A percentile compares a stretch with the other conserved stretches of the same genome.
These are phyloP conservation scores for Coranthus polyacanthus DNA, from an alignment of 2,797 vertebrate species.

Conservation along the genomic window DNA sequence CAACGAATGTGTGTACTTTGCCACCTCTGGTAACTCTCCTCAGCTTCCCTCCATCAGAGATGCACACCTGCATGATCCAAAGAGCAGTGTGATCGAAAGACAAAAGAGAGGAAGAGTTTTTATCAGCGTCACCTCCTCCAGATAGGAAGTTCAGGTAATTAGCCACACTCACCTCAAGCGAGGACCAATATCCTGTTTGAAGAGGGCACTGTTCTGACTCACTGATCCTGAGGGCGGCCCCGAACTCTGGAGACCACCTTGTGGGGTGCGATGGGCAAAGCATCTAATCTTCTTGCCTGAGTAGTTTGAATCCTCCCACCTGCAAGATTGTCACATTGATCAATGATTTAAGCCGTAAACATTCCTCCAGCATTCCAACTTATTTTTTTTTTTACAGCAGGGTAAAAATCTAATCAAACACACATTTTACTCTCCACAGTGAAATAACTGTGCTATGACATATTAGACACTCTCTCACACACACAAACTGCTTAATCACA, in stretches of 20 bases:
- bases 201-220: conserved; percentile 85
- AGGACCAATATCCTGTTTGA: conserved; percentile 81
- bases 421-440: conserved; percentile 21
- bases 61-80: conserved; percentile 30
- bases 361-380: conserved; percentile 36
- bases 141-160: conserved; percentile 85
- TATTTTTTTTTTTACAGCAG: conserved; percentile 14
- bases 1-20: no score
- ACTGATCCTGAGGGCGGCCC: conserved; percentile 71
- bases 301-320: conserved; percentile 66
- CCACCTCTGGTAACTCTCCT: background rate
- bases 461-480: conserved; percentile 13
- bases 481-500: conserved; percentile 60
- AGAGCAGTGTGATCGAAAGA: conserved; percentile 39
- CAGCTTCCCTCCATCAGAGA: conserved; percentile 13
- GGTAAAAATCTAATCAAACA: conserved; percentile 46
- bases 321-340: conserved; percentile 59
- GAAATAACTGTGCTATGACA: conserved; percentile 27
- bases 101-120: conserved; percentile 77
- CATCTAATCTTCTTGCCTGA: conserved; percentile 67
- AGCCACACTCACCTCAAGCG: conserved; percentile 71
- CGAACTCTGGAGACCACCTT: conserved; percentile 64
- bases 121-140: conserved; percentile 82
- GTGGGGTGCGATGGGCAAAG: conserved; percentile 53
- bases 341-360: conserved; percentile 54